These are phyloP conservation scores for Aleiodes testaceus DNA, from an alignment of 2,888 invertebrate genomes.

Conservation along the genomic window DNA sequence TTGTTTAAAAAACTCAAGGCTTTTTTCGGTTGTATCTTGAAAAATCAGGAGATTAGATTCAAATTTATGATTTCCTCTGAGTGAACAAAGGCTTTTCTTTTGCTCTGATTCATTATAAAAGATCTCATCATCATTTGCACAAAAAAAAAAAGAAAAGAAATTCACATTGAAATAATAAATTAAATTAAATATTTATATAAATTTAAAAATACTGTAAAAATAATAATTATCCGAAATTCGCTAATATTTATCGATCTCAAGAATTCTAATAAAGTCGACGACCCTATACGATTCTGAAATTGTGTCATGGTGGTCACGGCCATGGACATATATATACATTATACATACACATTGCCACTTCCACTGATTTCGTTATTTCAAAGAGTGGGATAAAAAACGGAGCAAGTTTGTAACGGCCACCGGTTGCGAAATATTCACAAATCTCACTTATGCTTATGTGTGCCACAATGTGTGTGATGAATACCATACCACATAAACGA, in stretches of 20 bases:
- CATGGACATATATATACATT: constrained; percentile 40
- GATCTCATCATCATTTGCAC: constrained; percentile 8
- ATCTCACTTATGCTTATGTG: constrained; percentile 14
- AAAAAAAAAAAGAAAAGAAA: not conserved
- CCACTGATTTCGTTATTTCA: constrained; percentile 29
- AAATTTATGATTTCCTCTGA: constrained; percentile 23
- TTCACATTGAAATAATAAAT: not conserved
- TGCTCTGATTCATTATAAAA: not conserved
- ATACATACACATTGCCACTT: constrained; percentile 14
- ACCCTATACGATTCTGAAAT: constrained; percentile 33
- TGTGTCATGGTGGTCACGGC: constrained; percentile 45
- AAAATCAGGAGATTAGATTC: constrained; percentile 10
- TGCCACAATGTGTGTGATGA: constrained; percentile 26
- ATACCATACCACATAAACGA: constrained; percentile 38
- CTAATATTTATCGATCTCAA: not conserved
- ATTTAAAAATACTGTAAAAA: not conserved
- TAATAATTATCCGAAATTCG: not conserved
- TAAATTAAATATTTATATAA: constrained; percentile 8
- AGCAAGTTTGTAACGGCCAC: constrained; percentile 34
- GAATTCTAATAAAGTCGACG: constrained; percentile 29
- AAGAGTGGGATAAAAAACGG: constrained; percentile 22
- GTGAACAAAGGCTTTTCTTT: constrained; percentile 26
- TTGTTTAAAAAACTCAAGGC: constrained; percentile 1
- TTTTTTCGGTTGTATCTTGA: constrained; percentile 5
- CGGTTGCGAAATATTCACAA: constrained; percentile 38